Percentiles rank a stretch among this genome's conserved stretches.
Evolutionary conservation across 1,140 invertebrate genomes (phyloP).

Genomic region (Drosophila asahinai): DNA sequence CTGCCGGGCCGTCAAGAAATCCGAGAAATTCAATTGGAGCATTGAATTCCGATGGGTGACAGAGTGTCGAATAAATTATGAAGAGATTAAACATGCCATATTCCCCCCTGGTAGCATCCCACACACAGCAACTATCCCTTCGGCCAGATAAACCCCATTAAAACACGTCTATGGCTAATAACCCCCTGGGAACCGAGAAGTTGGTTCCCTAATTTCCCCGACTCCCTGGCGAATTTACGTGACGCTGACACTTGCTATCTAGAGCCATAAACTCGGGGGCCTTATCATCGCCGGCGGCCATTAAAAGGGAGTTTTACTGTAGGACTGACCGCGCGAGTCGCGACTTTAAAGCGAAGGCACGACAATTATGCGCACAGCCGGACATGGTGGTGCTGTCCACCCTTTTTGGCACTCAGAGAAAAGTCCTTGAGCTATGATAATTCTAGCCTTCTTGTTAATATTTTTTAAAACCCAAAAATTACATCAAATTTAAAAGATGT

Average conservation of each 20-base stretch:
- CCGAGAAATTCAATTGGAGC: slow-evolving; percentile 37
- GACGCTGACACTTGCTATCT: slow-evolving; percentile 78
- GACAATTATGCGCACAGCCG: slow-evolving; percentile 72
- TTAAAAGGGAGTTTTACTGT: slow-evolving; percentile 78
- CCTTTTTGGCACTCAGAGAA: slow-evolving; percentile 19
- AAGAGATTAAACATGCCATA: slow-evolving; percentile 43
- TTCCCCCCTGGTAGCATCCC: slow-evolving; percentile 16
- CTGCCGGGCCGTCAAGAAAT: slow-evolving; percentile 26
- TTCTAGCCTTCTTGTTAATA: neutral
- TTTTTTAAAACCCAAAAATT: neutral
- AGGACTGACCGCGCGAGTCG: slow-evolving; percentile 21
- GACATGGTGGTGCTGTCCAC: slow-evolving; percentile 52
- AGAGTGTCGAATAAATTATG: slow-evolving; percentile 41
- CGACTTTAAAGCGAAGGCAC: slow-evolving; percentile 58
- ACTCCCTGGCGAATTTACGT: slow-evolving; percentile 63
- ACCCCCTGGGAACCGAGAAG: slow-evolving; percentile 22
- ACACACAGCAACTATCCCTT: slow-evolving; percentile 21
- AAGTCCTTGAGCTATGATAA: neutral
- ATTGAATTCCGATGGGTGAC: slow-evolving; percentile 29
- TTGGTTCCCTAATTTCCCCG: slow-evolving; percentile 32
- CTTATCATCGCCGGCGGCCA: slow-evolving; percentile 65
- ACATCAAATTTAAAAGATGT: neutral
- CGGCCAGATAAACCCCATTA: slow-evolving; percentile 20
- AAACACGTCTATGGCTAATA: slow-evolving; percentile 34
- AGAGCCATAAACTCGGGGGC: slow-evolving; percentile 71